phyloP scores from a whole-genome alignment of 2,113 vertebrate genomes.

The Melanerpes aurifrons region DNA sequence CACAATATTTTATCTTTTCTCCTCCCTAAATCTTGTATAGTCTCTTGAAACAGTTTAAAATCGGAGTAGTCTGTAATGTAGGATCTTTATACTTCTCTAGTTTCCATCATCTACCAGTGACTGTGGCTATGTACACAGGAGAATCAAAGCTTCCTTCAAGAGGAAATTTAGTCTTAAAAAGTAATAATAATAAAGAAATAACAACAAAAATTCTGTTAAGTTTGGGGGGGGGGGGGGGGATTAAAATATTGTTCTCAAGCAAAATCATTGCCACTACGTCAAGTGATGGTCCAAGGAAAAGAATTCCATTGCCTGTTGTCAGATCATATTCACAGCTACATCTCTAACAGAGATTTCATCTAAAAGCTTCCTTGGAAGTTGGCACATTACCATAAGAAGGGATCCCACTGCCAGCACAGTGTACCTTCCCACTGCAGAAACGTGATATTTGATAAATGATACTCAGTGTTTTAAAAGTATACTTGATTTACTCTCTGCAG shows the following conservation, averaged over 20 bases:
- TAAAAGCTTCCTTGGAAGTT: not conserved
- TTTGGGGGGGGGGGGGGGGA: not conserved
- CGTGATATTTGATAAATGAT: too few species aligned
- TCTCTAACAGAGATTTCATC: not conserved
- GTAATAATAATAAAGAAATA: not conserved
- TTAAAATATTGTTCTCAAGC: not conserved
- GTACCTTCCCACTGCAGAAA: not conserved
- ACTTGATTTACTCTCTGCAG: not conserved
- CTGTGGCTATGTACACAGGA: not conserved
- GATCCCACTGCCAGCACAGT: not conserved
- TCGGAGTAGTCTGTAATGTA: not conserved
- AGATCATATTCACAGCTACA: not conserved
- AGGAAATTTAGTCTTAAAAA: not conserved
- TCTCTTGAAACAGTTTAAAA: not conserved
- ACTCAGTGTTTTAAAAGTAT: not conserved
- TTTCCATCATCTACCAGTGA: not conserved
- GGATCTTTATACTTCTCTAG: not conserved
- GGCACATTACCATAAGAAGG: rapidly evolving
- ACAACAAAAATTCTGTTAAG: not conserved
- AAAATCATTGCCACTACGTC: not conserved
- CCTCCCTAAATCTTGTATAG: not conserved
- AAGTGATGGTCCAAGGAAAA: not conserved
- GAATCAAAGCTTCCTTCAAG: not conserved
- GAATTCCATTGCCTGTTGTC: not conserved
- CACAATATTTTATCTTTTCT: not conserved